phyloP scores from a whole-genome alignment of 2,888 invertebrate genomes.

The Ernsta delagoae region DNA sequence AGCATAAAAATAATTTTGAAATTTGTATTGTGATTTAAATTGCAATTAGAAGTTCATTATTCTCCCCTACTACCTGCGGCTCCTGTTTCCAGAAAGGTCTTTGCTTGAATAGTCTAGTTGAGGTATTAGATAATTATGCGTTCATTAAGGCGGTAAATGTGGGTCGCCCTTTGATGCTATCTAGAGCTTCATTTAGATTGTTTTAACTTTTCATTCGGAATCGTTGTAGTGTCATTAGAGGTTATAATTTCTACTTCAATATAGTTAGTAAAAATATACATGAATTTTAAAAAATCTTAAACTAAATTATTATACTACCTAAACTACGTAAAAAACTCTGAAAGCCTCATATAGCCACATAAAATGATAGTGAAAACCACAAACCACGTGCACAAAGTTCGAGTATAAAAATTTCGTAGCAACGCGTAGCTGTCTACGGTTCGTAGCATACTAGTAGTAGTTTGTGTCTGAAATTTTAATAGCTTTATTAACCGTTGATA shows the following conservation, averaged over 20 bases:
- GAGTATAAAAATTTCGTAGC: no score
- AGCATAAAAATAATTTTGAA: no score
- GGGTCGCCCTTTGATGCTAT: constrained; percentile 59
- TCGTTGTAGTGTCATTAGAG: constrained; percentile 19
- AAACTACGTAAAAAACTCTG: no score
- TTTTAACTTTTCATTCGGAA: constrained; percentile 24
- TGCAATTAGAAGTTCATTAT: neutral
- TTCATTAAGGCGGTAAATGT: constrained; percentile 52
- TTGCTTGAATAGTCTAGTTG: neutral
- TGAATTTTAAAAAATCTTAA: neutral
- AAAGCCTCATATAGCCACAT: no score
- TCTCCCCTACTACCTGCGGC: neutral
- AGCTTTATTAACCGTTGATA: no score
- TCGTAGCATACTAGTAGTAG: no score
- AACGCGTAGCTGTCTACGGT: no score
- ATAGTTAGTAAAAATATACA: neutral
- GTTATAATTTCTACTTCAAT: neutral
- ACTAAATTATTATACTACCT: no score
- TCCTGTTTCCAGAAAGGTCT: constrained; percentile 7
- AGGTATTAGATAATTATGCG: constrained; percentile 50
- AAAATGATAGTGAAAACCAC: no score
- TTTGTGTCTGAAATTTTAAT: no score
- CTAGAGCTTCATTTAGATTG: constrained; percentile 41
- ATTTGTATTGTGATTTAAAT: neutral
- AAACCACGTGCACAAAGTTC: no score